Percentiles rank a stretch among this genome's conserved stretches.
phyloP scores from a whole-genome alignment of 1,140 invertebrate species.

The Orchesella cincta region DNA sequence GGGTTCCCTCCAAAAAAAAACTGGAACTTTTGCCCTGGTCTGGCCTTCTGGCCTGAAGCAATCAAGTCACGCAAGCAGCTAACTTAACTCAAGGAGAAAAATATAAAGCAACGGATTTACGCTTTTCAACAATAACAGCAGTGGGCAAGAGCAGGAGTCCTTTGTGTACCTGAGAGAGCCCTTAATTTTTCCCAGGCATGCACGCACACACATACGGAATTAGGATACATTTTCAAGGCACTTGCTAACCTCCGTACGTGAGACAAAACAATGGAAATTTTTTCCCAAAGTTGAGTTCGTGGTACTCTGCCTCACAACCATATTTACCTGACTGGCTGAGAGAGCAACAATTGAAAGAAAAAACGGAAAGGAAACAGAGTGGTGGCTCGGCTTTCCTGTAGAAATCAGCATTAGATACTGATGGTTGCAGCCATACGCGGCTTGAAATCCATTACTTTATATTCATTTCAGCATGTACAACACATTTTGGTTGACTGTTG shows the following conservation, averaged over 20 bases:
- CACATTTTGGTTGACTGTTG: no score
- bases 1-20: conserved; percentile 21
- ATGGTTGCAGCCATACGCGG: no score
- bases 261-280: conserved; percentile 6
- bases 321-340: neutral
- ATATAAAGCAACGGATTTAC: neutral
- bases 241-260: neutral
- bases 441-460: no score
- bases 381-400: no score
- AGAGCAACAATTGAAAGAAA: neutral
- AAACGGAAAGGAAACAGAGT: neutral
- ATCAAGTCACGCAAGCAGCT: conserved; percentile 13
- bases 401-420: no score
- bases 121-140: conserved; percentile 8
- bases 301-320: neutral
- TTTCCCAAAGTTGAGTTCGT: neutral
- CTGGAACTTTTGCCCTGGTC: neutral
- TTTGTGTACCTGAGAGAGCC: neutral
- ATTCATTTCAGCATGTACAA: no score
- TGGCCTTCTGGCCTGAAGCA: neutral
- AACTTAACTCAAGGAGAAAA: neutral
- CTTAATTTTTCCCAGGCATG: neutral
- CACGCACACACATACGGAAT: neutral
- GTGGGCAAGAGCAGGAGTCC: neutral
- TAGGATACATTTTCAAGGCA: no score